A percentile compares a stretch with the other conserved stretches of the same genome.
Conservation (phyloP, 2,113 vertebrate genomes). For the Sinocyclocheilus maitianheensis region DNA sequence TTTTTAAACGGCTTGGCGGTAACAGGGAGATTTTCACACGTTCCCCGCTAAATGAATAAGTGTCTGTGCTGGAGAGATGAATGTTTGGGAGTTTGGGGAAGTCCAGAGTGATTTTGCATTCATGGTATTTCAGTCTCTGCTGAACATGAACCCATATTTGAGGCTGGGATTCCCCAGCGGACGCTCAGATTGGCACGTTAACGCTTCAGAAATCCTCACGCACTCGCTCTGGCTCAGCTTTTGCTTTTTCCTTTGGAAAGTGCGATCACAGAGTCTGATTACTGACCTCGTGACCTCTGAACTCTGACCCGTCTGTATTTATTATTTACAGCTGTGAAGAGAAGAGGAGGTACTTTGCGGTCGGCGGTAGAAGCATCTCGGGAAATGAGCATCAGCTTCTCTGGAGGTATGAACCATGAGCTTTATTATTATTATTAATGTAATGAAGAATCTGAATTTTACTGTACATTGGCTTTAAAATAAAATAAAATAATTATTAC, state of each 20-base stretch:
- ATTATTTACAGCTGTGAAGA: conserved; percentile 59
- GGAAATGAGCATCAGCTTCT: conserved; percentile 60
- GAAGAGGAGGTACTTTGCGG: conserved; percentile 5
- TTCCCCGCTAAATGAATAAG: conserved; percentile 6
- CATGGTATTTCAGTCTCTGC: background rate
- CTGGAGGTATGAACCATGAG: conserved; percentile 54
- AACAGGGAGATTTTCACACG: conserved; percentile 9
- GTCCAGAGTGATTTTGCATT: background rate
- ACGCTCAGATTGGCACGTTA: background rate
- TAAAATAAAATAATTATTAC: background rate
- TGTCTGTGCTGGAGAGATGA: background rate
- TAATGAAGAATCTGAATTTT: too few species aligned
- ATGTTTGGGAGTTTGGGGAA: conserved; percentile 3
- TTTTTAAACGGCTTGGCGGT: background rate
- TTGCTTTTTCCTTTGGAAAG: conserved; percentile 34
- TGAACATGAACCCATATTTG: conserved; percentile 23
- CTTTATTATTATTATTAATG: background rate
- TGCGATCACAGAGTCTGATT: conserved; percentile 33
- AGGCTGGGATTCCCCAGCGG: conserved; percentile 36
- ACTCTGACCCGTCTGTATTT: conserved; percentile 31
- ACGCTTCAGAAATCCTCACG: background rate
- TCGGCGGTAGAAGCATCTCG: conserved; percentile 14
- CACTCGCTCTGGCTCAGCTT: background rate
- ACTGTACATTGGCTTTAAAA: too few species aligned
- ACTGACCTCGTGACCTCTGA: background rate